Conservation (phyloP, 2,797 vertebrate genomes). For the Helostoma temminkii region DNA sequence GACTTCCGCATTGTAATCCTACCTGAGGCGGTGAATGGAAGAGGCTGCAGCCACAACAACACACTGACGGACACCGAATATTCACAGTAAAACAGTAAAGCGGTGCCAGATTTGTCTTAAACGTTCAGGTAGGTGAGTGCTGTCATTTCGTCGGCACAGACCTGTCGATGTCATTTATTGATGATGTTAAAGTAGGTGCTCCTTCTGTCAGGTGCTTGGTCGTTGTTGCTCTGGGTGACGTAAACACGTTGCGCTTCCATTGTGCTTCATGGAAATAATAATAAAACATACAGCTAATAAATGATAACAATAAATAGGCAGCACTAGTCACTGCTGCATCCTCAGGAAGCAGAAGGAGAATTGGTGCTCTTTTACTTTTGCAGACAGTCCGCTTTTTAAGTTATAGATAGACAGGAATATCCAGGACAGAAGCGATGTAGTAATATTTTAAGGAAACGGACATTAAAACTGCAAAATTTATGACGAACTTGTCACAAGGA, state of each 20-base stretch:
- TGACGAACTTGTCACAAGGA: too few relatives aligned
- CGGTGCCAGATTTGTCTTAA: too few relatives aligned
- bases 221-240: neutral
- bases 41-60: neutral
- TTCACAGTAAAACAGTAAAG: neutral
- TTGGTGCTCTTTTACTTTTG: neutral
- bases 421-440: neutral
- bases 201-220: neutral
- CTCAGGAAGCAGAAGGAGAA: neutral
- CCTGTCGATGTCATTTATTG: too few relatives aligned
- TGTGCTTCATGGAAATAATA: neutral
- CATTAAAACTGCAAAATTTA: neutral
- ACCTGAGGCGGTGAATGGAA: constrained; percentile 5
- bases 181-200: too few relatives aligned
- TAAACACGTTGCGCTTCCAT: neutral
- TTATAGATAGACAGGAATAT: neutral
- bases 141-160: neutral
- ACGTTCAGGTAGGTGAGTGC: constrained; percentile 11
- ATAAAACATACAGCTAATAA: neutral
- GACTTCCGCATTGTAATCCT: constrained; percentile 31
- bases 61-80: neutral
- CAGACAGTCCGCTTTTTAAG: neutral
- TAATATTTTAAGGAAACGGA: neutral
- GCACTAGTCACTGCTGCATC: too few relatives aligned
- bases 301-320: neutral